Base-by-base conservation (phyloP, 2,888 invertebrate species). In the Seira sanloemensis region DNA sequence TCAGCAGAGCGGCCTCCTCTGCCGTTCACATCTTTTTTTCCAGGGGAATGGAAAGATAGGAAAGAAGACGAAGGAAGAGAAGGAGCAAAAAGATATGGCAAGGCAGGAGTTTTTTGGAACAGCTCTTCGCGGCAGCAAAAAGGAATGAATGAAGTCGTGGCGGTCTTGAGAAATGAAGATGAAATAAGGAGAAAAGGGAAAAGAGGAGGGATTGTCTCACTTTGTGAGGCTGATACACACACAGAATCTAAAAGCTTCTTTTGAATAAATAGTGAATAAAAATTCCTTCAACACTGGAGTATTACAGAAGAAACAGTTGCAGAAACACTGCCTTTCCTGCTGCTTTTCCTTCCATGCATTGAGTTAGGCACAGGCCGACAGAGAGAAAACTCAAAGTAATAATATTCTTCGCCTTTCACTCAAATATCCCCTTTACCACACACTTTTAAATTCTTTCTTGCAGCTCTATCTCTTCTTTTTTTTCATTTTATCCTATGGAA, bases 141-240 rank as follows among this genome's bases (percentile, higher is more conserved):
- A n/a, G 7, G 62, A 62, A 62, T 62, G 62, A 23, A 62, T 23
- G 5, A 21, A 62, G 62, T 62, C 62, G 21, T 62, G 62, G 62
- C 62, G 62, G 62, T 62, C 21, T 62, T 4, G 21, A 9, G n/a
- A 62, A 62, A 62, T 50, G 50, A 50, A 50, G 50, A 50, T 18
- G 50, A n/a, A 37, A 37, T 12, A 37, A 37, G 37, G 12, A 37
- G 37, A 26, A 73, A 58, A 73, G 2, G 46, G 72, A 24, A 73
- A 25, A 58, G 27, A 65, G 46, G 37, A 65, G 66, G 21, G 65
- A 75, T 65, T 37, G 75, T 65, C 67, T 76, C 74, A 26, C 74
- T 74, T 67, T 50, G 76, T 67, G 76, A 76, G 54, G 68, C 25
- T 76, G 68, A 76, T 76, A 76, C 76, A 76, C 62, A 62, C 50